Percentiles rank a stretch among this genome's conserved stretches.
phyloP scores from a whole-genome alignment of 2,888 invertebrate genomes.

The Synanthedon vespiformis region DNA sequence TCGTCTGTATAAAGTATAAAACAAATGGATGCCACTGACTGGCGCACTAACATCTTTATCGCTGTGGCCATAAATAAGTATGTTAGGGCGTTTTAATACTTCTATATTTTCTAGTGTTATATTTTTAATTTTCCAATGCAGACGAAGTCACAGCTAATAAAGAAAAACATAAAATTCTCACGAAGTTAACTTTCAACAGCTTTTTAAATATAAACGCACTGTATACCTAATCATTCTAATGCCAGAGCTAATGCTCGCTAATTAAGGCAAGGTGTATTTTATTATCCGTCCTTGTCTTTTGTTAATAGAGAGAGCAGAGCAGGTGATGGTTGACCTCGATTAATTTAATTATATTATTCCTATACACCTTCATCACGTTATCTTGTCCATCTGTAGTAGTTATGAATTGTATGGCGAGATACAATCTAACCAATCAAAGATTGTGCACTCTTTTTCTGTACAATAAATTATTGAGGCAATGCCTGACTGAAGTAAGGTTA shows the following conservation, averaged over 20 bases:
- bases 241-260: not conserved
- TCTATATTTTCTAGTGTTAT: too few relatives aligned
- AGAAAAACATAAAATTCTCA: too few relatives aligned
- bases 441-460: slow-evolving; percentile 17
- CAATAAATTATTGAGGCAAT: not conserved
- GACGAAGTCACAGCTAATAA: too few relatives aligned
- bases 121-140: too few relatives aligned
- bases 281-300: slow-evolving; percentile 19
- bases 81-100: too few relatives aligned
- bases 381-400: slow-evolving; percentile 33
- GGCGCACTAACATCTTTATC: too few relatives aligned
- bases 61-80: too few relatives aligned
- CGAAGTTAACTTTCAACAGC: too few relatives aligned
- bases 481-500: not conserved
- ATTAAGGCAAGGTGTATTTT: slow-evolving; percentile 23
- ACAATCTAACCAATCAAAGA: slow-evolving; percentile 16
- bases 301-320: slow-evolving; percentile 20
- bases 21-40: too few relatives aligned
- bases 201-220: too few relatives aligned
- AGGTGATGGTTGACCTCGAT: slow-evolving; percentile 30
- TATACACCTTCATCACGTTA: slow-evolving; percentile 27
- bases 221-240: not conserved
- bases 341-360: slow-evolving; percentile 55
- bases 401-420: slow-evolving; percentile 12
- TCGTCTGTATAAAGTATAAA: too few relatives aligned